Evolutionary conservation across 1,140 invertebrate species (phyloP), one percentile per base, ranked within the genome.

Genomic region (Aricia agestis): DNA sequence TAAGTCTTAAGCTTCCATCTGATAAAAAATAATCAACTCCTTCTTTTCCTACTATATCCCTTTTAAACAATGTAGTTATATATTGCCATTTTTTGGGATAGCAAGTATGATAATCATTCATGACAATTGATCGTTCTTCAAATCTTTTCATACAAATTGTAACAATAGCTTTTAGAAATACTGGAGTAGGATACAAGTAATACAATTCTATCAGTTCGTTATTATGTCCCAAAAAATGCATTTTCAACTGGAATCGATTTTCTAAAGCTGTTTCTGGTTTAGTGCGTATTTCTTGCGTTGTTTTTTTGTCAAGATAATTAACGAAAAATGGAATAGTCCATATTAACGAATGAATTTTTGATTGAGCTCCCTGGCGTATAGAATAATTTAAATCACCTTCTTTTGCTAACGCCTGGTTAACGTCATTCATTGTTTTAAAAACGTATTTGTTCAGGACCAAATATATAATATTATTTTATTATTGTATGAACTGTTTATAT

Each of bases 1-100:
- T 89, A 2, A 91, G 73, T 9, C 85, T 74, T 42, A 91, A 76
- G 70, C 86, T 90, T 4, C 87, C 89, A 74, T 89, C 86, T 68
- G 76, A 85, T 0, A 89, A 69, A 5, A 90, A 72, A 70, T 80
- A 87, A 52, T 52, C 45, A 58, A 81, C 79, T 15, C 83, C 83
- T 68, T 86, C 82, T 72, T 82, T 78, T 58, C 79, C 81, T 0
- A 74, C 78, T 68, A 91, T 85, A 69, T 89, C 89, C 17, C 84
- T 75, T 71, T 87, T 90, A 31, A 80, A 87, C 36, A 91, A 68
- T n/a, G 85, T 87, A 2, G 84, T 81, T 69, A 91, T 77, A 71
- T 85, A 89, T 72, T 90, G 87, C 89, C 89, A 91, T 72, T 89
- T 89, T 59, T 90, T 89, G 0, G 83, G 84, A 71, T 89, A 82